phyloP scores from a whole-genome alignment of 2,888 invertebrate genomes.

The Furcula furcula region DNA sequence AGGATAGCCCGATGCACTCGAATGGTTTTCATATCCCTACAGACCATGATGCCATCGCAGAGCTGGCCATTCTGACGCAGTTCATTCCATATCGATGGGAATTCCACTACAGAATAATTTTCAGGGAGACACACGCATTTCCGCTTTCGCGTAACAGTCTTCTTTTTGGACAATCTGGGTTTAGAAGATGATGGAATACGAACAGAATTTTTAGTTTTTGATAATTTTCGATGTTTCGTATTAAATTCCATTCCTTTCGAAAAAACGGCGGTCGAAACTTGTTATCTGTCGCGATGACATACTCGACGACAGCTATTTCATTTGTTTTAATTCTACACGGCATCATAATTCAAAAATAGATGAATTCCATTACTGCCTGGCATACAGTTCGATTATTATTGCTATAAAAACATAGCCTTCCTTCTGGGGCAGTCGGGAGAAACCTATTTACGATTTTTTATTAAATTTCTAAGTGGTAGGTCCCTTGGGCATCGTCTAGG shows the following conservation, averaged over 20 bases:
- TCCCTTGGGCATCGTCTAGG: too few species aligned
- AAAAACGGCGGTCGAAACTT: slow-evolving; percentile 80
- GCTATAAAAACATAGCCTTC: slow-evolving; percentile 4
- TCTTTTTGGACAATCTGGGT: slow-evolving; percentile 69
- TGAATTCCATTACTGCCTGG: slow-evolving; percentile 18
- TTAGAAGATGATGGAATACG: slow-evolving; percentile 70
- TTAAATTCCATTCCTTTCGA: slow-evolving; percentile 81
- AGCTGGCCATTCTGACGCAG: slow-evolving; percentile 84
- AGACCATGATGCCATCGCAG: slow-evolving; percentile 86
- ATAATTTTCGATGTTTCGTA: slow-evolving; percentile 80
- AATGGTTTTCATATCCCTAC: slow-evolving; percentile 83
- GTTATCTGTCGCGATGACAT: slow-evolving; percentile 75
- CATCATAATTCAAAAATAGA: slow-evolving; percentile 27
- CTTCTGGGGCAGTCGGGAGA: too few species aligned
- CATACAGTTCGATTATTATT: slow-evolving; percentile 8
- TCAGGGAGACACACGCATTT: slow-evolving; percentile 84
- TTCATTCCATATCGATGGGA: slow-evolving; percentile 86
- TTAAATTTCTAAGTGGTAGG: too few species aligned
- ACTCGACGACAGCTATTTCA: slow-evolving; percentile 44
- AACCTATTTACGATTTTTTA: too few species aligned
- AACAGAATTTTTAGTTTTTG: slow-evolving; percentile 78
- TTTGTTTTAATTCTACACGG: slow-evolving; percentile 50
- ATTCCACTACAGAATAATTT: slow-evolving; percentile 82
- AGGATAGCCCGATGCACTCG: slow-evolving; percentile 86
- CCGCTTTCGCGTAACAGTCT: slow-evolving; percentile 68